These are phyloP conservation scores for Bufotes viridis DNA, from an alignment of 2,797 vertebrate genomes.

Conservation along the genomic window DNA sequence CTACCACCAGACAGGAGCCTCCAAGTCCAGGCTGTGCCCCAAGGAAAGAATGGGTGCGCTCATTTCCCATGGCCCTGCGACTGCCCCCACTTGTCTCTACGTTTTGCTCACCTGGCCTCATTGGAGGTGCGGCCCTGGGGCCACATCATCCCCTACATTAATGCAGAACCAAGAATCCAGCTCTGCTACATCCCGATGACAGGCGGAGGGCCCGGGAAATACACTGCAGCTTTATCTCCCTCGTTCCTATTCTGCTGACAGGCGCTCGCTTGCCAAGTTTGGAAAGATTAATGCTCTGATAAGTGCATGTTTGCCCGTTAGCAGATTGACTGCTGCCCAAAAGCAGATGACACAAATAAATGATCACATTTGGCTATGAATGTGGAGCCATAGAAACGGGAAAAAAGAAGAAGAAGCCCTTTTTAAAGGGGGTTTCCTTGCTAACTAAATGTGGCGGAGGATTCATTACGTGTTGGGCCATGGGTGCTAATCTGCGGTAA, in stretches of 20 bases:
- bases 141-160: background rate
- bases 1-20: no score
- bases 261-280: slow-evolving; percentile 28
- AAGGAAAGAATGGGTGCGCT: no score
- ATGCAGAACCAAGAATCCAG: background rate
- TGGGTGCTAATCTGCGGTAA: no score
- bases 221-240: background rate
- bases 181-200: background rate
- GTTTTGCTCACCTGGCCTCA: no score
- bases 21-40: no score
- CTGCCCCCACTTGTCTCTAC: no score
- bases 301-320: slow-evolving; percentile 45
- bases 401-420: background rate
- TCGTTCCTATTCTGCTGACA: slow-evolving; percentile 40
- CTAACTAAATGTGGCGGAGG: background rate
- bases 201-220: background rate
- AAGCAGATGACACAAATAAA: slow-evolving; percentile 46
- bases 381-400: background rate
- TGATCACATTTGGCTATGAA: slow-evolving; percentile 40
- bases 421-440: background rate
- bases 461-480: background rate
- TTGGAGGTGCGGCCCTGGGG: no score
- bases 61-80: no score
- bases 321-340: slow-evolving; percentile 50
- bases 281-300: slow-evolving; percentile 42